Base-by-base conservation (phyloP, 2,888 invertebrate species). In the Eupelmus urozonus region DNA sequence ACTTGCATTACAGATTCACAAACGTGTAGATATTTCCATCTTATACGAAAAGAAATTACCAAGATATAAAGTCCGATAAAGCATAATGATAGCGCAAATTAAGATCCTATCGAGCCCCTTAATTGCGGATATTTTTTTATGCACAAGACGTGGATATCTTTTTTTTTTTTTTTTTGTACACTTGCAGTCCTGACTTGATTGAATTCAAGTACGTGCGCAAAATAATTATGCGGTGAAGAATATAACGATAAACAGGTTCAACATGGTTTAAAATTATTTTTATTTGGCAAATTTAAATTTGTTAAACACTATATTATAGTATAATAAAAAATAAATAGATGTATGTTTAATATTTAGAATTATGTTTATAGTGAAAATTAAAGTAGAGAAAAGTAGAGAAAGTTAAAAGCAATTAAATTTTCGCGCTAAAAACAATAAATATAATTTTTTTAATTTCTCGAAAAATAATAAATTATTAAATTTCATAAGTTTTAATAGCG, bases 61-160 rank as follows among this genome's bases (percentile, higher is more conserved):
- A 13, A 51, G 60, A 75, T 75, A 42, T 57, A 53, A 70, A 23
- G 57, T 27, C 25, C n/a, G 71, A 75, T 71, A 75, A 75, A 13
- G n/a, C 60, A 18, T 66, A 70, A 70, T 49, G 75, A 75, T 71
- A 79, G 74, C 25, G 59, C 18, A 67, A 76, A 76, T 76, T 76
- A 79, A 76, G 76, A 79, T 76, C 42, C 34, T 76, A 76, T 76
- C 79, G 34, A 53, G 20, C 16, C 18, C 49, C 59, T 71, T 72
- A 72, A 79, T 72, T 72, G 63, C 60, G 69, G 62, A 76, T 76
- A 49, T 62, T 66, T 76, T 70, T 74, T 72, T 66, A 67, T 76
- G 49, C 71, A 57, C 29, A 51, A 20, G 27, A 40, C 71, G 53
- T 71, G 63, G 67, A 59, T 78, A 77, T 81, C 79, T 81, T 80